Evolutionary conservation across 2,888 invertebrate genomes (phyloP), one percentile per base, ranked within the genome.

Genomic region (Harpagoxenus sublaevis): DNA sequence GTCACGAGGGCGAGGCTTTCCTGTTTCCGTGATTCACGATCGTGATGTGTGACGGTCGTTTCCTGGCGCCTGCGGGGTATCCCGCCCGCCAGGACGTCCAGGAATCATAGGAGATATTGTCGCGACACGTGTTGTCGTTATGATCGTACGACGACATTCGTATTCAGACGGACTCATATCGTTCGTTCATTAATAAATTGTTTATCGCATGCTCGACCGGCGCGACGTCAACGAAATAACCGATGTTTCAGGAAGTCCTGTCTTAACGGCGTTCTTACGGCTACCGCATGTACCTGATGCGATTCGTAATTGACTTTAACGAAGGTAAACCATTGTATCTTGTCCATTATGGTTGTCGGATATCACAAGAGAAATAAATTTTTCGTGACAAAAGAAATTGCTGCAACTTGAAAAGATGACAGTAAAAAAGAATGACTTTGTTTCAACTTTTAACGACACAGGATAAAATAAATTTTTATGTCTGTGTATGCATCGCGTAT

Each of bases 21-120:
- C 94, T 93, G 93, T 92, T 93, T 92, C 90, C 90, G 91, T 92
- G 92, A 93, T 93, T 92, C 91, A 93, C 89, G 92, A 87, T 84
- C 87, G 81, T 84, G 86, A 85, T 86, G 86, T 91, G 90, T 90
- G 92, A 93, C 91, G 89, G 88, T 78, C 89, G 89, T 88, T 92
- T 93, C 91, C 93, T 91, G 92, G 91, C 92, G 92, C 92, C 92
- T 89, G 89, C 88, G 84, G 86, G 77, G 77, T 88, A 87, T 88
- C 87, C 85, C 89, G 87, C 85, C 85, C 82, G 62, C 83, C 84
- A 87, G 87, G 89, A 90, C 84, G 84, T 90, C 86, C 89, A 87
- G 87, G 60, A 87, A 86, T 83, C 85, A 75, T 66, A 85, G 12
- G 28, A 85, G 83, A 86, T 84, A 87, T 48, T 65, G 74, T 42